These are phyloP conservation scores for Drosophila pseudoobscura DNA, from an alignment of 1,140 invertebrate genomes.

Conservation along the genomic window DNA sequence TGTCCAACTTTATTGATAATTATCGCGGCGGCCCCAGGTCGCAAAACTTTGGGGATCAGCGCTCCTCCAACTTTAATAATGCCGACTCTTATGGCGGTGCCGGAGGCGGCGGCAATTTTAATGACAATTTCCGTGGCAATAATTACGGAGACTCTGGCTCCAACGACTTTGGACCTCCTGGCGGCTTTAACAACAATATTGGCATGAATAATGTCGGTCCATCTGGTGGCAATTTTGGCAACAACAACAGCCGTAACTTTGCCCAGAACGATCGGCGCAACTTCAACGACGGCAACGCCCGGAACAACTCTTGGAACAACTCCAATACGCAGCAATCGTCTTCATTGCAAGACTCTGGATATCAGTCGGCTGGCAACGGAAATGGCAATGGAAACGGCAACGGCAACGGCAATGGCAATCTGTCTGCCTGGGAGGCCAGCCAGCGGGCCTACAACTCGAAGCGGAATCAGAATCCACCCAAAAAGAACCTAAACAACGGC, in stretches of 20 bases:
- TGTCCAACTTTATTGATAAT: no score
- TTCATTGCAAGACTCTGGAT: conserved; percentile 22
- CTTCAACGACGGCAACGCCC: conserved; percentile 27
- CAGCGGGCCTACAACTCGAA: conserved; percentile 38
- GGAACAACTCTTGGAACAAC: conserved; percentile 27
- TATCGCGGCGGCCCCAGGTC: no score
- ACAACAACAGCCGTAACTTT: conserved; percentile 13
- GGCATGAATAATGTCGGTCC: no score
- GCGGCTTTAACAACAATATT: conserved; percentile 38
- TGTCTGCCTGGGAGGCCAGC: conserved; percentile 26
- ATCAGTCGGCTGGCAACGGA: conserved; percentile 9
- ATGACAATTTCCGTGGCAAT: conserved; percentile 26
- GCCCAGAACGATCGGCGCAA: conserved; percentile 10
- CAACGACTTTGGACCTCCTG: conserved; percentile 10
- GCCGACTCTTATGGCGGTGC: conserved; percentile 22
- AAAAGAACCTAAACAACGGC: conserved; percentile 32
- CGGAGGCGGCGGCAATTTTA: conserved; percentile 7
- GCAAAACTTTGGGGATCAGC: no score
- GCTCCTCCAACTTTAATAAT: no score
- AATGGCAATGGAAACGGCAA: background rate
- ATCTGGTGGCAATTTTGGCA: no score
- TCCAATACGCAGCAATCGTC: conserved; percentile 19
- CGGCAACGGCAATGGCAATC: background rate
- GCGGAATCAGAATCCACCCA: conserved; percentile 20
- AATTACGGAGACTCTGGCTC: conserved; percentile 5